Evolutionary conservation across 2,797 vertebrate species (phyloP).

Genomic region (Ibycter americanus): DNA sequence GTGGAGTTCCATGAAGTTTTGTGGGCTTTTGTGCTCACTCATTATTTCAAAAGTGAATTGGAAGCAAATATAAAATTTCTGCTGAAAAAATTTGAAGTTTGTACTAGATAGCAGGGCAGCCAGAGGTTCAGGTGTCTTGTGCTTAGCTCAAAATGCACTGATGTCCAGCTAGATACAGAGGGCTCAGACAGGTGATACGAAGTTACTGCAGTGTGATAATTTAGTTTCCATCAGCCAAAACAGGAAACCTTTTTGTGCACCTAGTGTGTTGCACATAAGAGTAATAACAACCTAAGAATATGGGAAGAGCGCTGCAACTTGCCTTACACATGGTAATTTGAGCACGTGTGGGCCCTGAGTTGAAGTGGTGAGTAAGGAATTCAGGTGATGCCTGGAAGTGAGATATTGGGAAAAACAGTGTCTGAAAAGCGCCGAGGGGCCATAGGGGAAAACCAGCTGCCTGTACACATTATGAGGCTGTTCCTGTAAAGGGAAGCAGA

Average conservation of each 20-base stretch:
- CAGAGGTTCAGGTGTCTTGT: not conserved
- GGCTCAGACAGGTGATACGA: not conserved
- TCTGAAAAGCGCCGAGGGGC: not conserved
- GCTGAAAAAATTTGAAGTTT: not conserved
- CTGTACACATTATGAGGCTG: not conserved
- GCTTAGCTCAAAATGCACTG: not conserved
- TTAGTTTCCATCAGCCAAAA: not conserved
- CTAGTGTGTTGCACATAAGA: rapidly evolving
- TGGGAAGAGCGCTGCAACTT: not conserved
- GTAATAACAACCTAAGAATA: not conserved
- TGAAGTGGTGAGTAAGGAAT: not conserved
- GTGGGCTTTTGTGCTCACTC: not conserved
- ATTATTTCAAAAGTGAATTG: not conserved
- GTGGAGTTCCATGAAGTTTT: not conserved
- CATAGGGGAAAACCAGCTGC: not conserved
- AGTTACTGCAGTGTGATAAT: not conserved
- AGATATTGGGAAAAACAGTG: not conserved
- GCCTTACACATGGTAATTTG: rapidly evolving
- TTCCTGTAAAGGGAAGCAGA: not conserved
- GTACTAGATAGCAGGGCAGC: not conserved
- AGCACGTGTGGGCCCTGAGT: not conserved
- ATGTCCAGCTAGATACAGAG: not conserved
- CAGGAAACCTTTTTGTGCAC: not conserved
- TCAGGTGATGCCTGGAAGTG: not conserved
- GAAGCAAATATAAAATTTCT: not conserved